These are phyloP conservation scores for Drosophila formosana DNA, from an alignment of 2,888 invertebrate species.

Conservation along the genomic window DNA sequence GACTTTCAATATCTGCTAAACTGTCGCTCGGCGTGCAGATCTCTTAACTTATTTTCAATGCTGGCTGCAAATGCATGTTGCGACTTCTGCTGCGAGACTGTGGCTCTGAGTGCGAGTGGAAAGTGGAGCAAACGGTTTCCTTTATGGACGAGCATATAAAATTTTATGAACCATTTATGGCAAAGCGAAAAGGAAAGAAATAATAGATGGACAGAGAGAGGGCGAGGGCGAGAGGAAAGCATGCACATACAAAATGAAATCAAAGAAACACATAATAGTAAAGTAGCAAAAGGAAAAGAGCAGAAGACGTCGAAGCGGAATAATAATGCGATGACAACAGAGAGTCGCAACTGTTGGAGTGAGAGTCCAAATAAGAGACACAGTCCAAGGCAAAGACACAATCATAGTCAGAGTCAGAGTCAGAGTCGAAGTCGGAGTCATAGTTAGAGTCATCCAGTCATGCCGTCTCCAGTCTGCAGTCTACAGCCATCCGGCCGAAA, in stretches of 20 bases:
- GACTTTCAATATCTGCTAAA: constrained; percentile 50
- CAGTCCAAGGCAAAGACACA: constrained; percentile 5
- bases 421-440: not conserved
- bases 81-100: constrained; percentile 9
- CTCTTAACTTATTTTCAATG: constrained; percentile 54
- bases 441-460: constrained; percentile 35
- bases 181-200: constrained; percentile 45
- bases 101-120: constrained; percentile 36
- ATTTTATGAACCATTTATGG: constrained; percentile 73
- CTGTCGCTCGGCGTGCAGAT: constrained; percentile 31
- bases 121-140: constrained; percentile 70
- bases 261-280: constrained; percentile 71
- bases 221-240: constrained; percentile 11
- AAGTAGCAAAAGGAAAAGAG: constrained; percentile 67
- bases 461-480: constrained; percentile 29
- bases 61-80: constrained; percentile 25
- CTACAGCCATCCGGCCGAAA: constrained; percentile 11
- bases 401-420: not conserved
- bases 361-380: constrained; percentile 4
- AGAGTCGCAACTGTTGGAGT: constrained; percentile 5
- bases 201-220: constrained; percentile 8
- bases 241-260: constrained; percentile 46
- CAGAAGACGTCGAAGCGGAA: constrained; percentile 67
- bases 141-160: constrained; percentile 70
- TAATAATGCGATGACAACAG: constrained; percentile 69